Base-by-base conservation (phyloP, 2,113 vertebrate species). In the Microtus pennsylvanicus region DNA sequence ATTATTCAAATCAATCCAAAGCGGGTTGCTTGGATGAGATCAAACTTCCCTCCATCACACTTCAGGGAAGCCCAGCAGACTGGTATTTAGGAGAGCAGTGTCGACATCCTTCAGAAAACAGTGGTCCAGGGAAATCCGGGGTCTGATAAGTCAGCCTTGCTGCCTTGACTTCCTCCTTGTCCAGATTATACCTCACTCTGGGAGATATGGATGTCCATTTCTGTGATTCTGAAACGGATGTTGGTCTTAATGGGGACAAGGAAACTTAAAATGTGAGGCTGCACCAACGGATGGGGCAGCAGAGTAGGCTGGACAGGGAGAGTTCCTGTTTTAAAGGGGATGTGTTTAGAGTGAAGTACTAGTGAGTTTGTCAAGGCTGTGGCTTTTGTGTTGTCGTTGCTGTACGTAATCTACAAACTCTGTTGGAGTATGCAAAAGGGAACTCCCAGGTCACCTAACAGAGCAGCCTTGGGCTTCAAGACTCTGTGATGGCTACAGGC, bases 1-100 rank as follows among this genome's bases (percentile, higher is more conserved):
- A 69, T 95, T 97, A 74, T 90, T 97, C 75, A 93, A n/a, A 91
- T 63, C 75, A 75, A 88, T 77, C 82, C 21, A 35, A 47, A 30
- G 69, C 78, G 78, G 70, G 88, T 86, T 63, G 95, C 94, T 2
- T 78, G 97, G 97, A 98, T 96, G 94, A 92, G 96, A 89, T 97
- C 74, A 72, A 83, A 63, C 89, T 93, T 89, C 91, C 11, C 70
- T 97, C 24, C 42, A 74, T n/a, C 58, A 80, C 87, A 45, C 70
- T 63, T 89, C 42, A 61, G 95, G 92, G 90, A 90, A 30, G 10
- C 19, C 52, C 50, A 11, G 72, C 19, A 13, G 72, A 94, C 96
- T 70, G 30, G 22, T 89, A 94, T 90, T 96, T 96, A 50, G 33
- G 42, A 42, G 1, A 0, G 87, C 93, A 89, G 65, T 78, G 74